These are phyloP conservation scores for Oreotragus oreotragus DNA, from an alignment of 2,113 vertebrate genomes.

Conservation along the genomic window DNA sequence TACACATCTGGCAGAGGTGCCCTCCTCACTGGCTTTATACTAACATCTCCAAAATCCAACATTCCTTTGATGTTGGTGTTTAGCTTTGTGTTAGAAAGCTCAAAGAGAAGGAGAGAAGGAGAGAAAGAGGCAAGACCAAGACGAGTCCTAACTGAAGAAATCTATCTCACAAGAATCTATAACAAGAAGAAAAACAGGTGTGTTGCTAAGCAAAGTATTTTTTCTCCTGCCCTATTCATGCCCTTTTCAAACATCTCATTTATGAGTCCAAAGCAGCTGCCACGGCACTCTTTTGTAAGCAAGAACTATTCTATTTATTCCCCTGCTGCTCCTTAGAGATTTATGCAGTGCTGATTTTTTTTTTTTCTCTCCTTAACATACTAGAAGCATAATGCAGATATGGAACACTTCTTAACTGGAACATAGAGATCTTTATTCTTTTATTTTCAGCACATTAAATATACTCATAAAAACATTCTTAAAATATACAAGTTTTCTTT, in stretches of 20 bases:
- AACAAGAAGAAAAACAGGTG: constrained; percentile 42
- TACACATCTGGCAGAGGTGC: background rate
- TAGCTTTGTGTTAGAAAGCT: background rate
- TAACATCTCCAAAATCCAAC: background rate
- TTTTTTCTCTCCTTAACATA: background rate
- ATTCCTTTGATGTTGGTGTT: background rate
- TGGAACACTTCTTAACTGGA: background rate
- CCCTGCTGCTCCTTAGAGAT: background rate
- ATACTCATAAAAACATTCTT: background rate
- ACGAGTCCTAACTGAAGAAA: background rate
- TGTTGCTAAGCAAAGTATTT: constrained; percentile 37
- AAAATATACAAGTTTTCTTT: background rate
- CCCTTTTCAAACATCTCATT: constrained; percentile 52
- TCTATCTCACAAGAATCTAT: constrained; percentile 15
- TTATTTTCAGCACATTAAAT: background rate
- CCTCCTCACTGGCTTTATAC: background rate
- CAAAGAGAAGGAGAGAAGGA: background rate
- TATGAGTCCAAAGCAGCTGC: constrained; percentile 35
- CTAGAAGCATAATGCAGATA: background rate
- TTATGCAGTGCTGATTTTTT: background rate
- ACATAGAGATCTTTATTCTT: background rate
- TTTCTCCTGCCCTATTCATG: background rate
- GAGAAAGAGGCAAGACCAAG: background rate
- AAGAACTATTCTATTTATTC: background rate
- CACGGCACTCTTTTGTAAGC: background rate